A percentile compares a stretch with the other conserved stretches of the same genome.
Evolutionary conservation across 1,140 invertebrate genomes (phyloP).

Genomic region (Heliconius himera): DNA sequence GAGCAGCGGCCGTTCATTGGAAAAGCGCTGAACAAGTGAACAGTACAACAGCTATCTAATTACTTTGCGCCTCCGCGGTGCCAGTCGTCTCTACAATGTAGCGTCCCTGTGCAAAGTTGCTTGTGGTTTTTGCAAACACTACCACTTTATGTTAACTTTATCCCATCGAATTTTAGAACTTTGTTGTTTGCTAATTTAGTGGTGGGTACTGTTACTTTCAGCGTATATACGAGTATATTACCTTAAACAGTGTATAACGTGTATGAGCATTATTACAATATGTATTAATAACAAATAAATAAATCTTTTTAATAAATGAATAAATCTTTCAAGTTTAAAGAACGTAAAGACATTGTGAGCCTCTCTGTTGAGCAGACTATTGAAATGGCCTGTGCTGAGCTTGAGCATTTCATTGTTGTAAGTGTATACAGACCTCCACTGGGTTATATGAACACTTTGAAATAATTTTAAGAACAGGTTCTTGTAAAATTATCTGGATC

Average conservation of each 20-base stretch:
- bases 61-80: conserved; percentile 65
- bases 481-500: too few species aligned
- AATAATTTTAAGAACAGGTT: too few species aligned
- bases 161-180: conserved; percentile 51
- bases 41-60: conserved; percentile 72
- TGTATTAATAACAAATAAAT: neutral
- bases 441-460: too few species aligned
- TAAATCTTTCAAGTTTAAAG: too few species aligned
- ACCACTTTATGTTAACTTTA: conserved; percentile 50
- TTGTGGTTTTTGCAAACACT: conserved; percentile 66
- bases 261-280: neutral
- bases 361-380: too few species aligned
- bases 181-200: conserved; percentile 42
- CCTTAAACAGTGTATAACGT: neutral
- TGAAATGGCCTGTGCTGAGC: too few species aligned
- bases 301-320: too few species aligned
- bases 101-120: conserved; percentile 59
- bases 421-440: too few species aligned
- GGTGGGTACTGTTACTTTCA: conserved; percentile 28
- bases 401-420: too few species aligned
- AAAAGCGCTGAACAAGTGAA: conserved; percentile 73
- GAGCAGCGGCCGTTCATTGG: conserved; percentile 56
- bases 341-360: too few species aligned
- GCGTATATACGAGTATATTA: conserved; percentile 11
- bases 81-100: conserved; percentile 58